phyloP scores from a whole-genome alignment of 2,113 vertebrate genomes.

The Oenanthe oenanthe region DNA sequence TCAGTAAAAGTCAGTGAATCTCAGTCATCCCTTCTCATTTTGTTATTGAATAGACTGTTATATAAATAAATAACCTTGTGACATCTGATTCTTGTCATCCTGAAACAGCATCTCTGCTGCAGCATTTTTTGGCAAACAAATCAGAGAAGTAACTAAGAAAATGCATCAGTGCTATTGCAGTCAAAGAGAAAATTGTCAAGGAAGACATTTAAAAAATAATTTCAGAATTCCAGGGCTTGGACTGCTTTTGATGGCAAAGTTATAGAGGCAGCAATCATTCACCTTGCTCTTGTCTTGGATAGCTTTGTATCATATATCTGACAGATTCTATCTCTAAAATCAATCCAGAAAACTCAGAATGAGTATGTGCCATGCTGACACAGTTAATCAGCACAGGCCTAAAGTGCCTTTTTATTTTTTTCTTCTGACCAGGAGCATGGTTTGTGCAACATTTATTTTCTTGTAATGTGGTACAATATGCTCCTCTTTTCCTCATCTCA shows the following conservation, averaged over 20 bases:
- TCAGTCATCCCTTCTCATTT: neutral
- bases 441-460: neutral
- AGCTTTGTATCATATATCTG: neutral
- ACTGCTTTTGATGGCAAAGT: neutral
- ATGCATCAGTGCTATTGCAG: neutral
- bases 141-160: neutral
- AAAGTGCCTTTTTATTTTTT: neutral
- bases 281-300: rapidly evolving
- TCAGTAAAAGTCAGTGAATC: neutral
- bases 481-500: neutral
- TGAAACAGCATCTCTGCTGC: neutral
- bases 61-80: neutral
- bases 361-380: neutral
- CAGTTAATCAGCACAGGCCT: neutral
- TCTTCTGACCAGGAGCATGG: neutral
- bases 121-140: neutral
- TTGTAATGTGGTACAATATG: neutral
- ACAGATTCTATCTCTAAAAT: neutral
- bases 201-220: neutral
- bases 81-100: neutral
- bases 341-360: neutral
- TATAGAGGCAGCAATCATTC: neutral
- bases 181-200: neutral
- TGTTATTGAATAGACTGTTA: neutral
- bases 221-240: neutral